These are phyloP conservation scores for Microcebus murinus DNA, from an alignment of 2,113 vertebrate species.

Conservation along the genomic window DNA sequence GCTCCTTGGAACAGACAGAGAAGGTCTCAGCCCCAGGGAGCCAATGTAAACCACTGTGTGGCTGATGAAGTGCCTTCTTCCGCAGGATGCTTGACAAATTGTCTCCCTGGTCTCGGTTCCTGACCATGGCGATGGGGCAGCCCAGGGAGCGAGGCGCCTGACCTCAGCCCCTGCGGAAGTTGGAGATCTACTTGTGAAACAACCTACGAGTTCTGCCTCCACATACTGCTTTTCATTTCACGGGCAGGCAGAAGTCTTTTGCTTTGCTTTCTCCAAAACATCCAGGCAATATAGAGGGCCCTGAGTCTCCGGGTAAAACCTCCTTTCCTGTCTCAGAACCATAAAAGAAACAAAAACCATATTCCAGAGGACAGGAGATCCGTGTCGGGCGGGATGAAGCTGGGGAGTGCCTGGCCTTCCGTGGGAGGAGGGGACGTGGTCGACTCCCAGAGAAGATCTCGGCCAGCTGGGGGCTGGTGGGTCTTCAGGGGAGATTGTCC, in stretches of 20 bases:
- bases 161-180: not conserved
- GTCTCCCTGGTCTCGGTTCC: not conserved
- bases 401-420: not conserved
- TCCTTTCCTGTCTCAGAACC: not conserved
- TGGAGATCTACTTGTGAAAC: not conserved
- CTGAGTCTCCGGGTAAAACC: not conserved
- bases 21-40: not conserved
- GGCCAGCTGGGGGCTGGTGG: too few species aligned
- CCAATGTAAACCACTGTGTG: not conserved
- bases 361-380: not conserved
- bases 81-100: not conserved
- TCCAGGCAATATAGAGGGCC: not conserved
- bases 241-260: not conserved
- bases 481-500: not conserved
- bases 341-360: not conserved
- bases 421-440: not conserved
- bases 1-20: conserved; percentile 49
- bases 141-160: not conserved
- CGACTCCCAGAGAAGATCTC: fast-evolving
- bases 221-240: not conserved
- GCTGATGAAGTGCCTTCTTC: not conserved
- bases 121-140: not conserved
- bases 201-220: not conserved
- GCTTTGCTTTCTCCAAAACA: not conserved
- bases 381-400: not conserved